phyloP scores from a whole-genome alignment of 2,888 invertebrate genomes.

The Dusona sp. region DNA sequence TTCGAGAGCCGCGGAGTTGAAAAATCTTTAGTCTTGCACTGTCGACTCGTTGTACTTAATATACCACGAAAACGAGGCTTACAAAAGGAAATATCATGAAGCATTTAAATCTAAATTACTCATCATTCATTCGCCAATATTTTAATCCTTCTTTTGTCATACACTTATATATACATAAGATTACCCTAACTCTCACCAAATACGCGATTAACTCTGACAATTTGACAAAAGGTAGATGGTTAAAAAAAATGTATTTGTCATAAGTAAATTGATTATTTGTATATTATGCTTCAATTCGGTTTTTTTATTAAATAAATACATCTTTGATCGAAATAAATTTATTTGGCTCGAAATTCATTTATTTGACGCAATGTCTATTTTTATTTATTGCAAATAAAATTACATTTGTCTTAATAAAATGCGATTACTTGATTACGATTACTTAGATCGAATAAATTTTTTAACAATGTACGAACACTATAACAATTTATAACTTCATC shows the following conservation, averaged over 20 bases:
- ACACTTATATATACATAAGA: not conserved
- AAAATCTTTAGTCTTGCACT: constrained; percentile 14
- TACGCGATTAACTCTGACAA: not conserved
- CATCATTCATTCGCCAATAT: constrained; percentile 13
- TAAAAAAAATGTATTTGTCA: too few relatives aligned
- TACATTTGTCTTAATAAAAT: too few relatives aligned
- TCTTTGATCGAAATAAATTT: too few relatives aligned
- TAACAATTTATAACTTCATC: not conserved
- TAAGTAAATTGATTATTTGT: too few relatives aligned
- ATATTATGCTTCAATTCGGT: too few relatives aligned
- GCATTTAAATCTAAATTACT: constrained; percentile 23
- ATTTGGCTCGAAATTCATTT: too few relatives aligned
- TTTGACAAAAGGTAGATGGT: not conserved
- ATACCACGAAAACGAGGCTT: not conserved
- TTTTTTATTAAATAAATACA: too few relatives aligned
- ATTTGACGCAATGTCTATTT: too few relatives aligned
- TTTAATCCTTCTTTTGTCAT: not conserved
- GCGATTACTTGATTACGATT: too few relatives aligned
- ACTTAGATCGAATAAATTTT: too few relatives aligned
- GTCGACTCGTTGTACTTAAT: constrained; percentile 11
- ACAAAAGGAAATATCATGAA: constrained; percentile 26
- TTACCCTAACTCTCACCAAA: not conserved
- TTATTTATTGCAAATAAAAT: too few relatives aligned
- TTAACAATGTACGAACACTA: not conserved
- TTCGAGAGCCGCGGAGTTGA: not conserved